These are phyloP conservation scores for Sphaerophoria rueppellii DNA, from an alignment of 2,888 invertebrate genomes.

Conservation along the genomic window DNA sequence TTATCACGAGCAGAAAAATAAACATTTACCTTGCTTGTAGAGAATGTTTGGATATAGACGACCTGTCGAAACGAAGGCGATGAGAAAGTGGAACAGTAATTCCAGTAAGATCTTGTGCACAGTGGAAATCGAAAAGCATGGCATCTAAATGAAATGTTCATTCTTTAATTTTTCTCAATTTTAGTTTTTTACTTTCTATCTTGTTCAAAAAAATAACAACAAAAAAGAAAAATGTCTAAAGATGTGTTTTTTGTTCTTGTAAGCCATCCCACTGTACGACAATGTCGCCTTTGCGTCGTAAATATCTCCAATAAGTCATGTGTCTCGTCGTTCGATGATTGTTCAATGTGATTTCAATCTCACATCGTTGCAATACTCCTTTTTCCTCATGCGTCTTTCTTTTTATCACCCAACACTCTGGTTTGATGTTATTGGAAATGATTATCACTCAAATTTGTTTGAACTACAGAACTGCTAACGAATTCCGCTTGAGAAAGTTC, in stretches of 20 bases:
- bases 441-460: constrained; percentile 73
- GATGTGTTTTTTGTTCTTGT: neutral
- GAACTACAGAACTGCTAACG: constrained; percentile 73
- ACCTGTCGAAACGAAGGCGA: constrained; percentile 1
- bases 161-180: too few relatives aligned
- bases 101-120: neutral
- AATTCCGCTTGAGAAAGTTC: constrained; percentile 70
- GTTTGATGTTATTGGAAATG: constrained; percentile 62
- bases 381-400: neutral
- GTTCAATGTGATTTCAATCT: constrained; percentile 11
- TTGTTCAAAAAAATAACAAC: too few relatives aligned
- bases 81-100: neutral
- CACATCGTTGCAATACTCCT: constrained; percentile 19
- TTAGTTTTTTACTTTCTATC: too few relatives aligned
- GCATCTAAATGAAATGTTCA: too few relatives aligned
- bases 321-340: neutral
- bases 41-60: constrained; percentile 52
- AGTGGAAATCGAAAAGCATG: too few relatives aligned
- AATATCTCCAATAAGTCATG: too few relatives aligned
- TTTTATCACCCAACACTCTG: constrained; percentile 7
- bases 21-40: constrained; percentile 72
- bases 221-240: neutral
- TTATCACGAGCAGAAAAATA: constrained; percentile 71
- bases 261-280: neutral
- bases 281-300: neutral